Percentiles rank a stretch among this genome's conserved stretches.
Conservation (phyloP, 2,888 invertebrate species). For the Resseliella maxima region DNA sequence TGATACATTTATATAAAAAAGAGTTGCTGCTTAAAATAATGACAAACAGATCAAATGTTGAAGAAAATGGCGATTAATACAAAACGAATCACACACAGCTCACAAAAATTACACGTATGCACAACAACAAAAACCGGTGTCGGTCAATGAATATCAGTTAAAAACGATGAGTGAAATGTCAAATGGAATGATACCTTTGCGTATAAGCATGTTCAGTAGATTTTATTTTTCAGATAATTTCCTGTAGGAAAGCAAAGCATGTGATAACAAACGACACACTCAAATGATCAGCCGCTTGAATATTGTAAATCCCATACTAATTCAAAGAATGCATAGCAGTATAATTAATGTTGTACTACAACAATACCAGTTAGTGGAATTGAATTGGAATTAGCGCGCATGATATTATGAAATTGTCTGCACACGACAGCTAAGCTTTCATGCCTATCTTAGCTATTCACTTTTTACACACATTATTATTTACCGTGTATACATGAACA, state of each 20-base stretch:
- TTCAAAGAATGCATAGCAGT: neutral
- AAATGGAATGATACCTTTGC: conserved; percentile 31
- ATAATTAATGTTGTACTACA: neutral
- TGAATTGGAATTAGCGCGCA: neutral
- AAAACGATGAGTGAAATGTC: conserved; percentile 6
- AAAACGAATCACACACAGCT: neutral
- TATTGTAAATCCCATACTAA: neutral
- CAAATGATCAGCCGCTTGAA: no score
- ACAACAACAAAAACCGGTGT: conserved; percentile 47
- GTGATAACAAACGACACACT: neutral
- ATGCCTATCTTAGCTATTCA: neutral
- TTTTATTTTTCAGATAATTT: neutral
- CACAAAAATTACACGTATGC: conserved; percentile 33
- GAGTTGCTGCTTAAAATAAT: neutral
- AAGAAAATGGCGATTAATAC: neutral
- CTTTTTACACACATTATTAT: neutral
- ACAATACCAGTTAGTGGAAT: neutral
- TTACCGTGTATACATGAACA: neutral
- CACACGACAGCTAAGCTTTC: neutral
- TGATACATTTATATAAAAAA: neutral
- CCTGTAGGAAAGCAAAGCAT: neutral
- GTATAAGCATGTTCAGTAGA: neutral
- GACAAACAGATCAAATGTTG: neutral
- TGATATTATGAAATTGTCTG: neutral
- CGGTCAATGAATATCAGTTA: conserved; percentile 47